These are phyloP conservation scores for Oscheius onirici DNA, from an alignment of 2,888 invertebrate genomes.

Conservation along the genomic window DNA sequence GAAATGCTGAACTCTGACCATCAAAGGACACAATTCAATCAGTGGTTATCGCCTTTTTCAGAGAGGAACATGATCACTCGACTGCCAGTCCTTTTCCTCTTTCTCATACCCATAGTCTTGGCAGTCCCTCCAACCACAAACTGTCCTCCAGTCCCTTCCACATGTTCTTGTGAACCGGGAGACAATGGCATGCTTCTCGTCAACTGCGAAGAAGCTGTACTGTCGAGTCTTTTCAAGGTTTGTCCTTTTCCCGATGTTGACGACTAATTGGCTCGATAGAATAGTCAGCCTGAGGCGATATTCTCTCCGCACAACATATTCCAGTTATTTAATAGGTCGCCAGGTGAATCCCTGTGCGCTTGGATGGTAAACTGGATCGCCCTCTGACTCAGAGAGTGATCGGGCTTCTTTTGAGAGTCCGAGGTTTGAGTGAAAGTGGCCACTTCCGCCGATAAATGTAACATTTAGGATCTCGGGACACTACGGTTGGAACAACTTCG, in stretches of 20 bases:
- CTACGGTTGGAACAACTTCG: slow-evolving; percentile 42
- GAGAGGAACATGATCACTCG: not conserved
- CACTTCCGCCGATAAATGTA: not conserved
- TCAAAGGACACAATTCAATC: too few species aligned
- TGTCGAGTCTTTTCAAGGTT: slow-evolving; percentile 30
- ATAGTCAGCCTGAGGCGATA: too few species aligned
- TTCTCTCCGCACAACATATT: not conserved
- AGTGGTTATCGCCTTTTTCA: too few species aligned
- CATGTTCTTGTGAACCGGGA: slow-evolving; percentile 18
- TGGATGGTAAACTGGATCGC: slow-evolving; percentile 19
- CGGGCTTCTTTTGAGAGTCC: not conserved
- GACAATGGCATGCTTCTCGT: slow-evolving; percentile 13
- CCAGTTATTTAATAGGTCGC: slow-evolving; percentile 33
- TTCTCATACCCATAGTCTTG: not conserved
- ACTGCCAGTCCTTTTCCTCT: not conserved
- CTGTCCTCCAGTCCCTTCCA: slow-evolving; percentile 26
- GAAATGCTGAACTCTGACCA: too few species aligned
- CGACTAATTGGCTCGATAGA: too few species aligned
- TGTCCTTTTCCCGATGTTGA: slow-evolving; percentile 3
- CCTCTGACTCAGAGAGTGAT: slow-evolving; percentile 1
- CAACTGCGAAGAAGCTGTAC: slow-evolving; percentile 14
- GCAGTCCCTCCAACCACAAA: not conserved
- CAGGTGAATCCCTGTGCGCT: slow-evolving; percentile 20
- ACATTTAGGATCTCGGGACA: slow-evolving; percentile 38
- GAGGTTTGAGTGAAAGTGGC: not conserved